A percentile compares a stretch with the other conserved stretches of the same genome.
These are phyloP conservation scores for Rousettus leschenaultii DNA, from an alignment of 2,113 vertebrate species.

Conservation along the genomic window DNA sequence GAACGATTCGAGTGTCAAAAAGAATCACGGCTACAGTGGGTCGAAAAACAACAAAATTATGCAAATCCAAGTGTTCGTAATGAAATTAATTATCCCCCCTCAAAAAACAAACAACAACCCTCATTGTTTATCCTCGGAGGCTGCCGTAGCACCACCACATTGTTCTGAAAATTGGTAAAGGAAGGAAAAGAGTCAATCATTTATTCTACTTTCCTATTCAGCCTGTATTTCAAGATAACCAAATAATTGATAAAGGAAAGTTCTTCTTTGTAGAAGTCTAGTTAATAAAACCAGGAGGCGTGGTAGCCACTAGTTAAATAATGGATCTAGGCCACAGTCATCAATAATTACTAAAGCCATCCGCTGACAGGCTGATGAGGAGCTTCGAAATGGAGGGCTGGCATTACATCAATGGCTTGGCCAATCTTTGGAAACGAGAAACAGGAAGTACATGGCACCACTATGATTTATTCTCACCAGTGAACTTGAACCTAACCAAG, in stretches of 20 bases:
- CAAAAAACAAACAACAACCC: not conserved
- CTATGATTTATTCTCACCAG: not conserved
- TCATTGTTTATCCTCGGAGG: not conserved
- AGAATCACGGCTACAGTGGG: not conserved
- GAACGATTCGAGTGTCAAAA: not conserved
- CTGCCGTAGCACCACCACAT: not conserved
- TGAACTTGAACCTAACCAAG: not conserved
- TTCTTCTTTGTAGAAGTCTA: not conserved
- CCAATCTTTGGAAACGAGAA: not conserved
- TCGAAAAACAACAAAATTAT: not conserved
- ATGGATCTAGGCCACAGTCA: not conserved
- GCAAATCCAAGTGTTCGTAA: not conserved
- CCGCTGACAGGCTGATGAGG: not conserved
- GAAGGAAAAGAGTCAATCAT: not conserved
- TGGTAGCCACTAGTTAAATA: not conserved
- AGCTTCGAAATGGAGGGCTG: not conserved
- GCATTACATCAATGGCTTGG: not conserved
- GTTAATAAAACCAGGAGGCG: not conserved
- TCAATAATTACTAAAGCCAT: not conserved
- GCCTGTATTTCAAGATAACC: not conserved
- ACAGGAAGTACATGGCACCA: not conserved
- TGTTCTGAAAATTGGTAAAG: not conserved
- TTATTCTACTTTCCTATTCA: not conserved
- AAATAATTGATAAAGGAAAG: not conserved
- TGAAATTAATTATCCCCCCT: not conserved